Base-by-base conservation (phyloP, 1,140 invertebrate genomes). In the Coptotermes formosanus region DNA sequence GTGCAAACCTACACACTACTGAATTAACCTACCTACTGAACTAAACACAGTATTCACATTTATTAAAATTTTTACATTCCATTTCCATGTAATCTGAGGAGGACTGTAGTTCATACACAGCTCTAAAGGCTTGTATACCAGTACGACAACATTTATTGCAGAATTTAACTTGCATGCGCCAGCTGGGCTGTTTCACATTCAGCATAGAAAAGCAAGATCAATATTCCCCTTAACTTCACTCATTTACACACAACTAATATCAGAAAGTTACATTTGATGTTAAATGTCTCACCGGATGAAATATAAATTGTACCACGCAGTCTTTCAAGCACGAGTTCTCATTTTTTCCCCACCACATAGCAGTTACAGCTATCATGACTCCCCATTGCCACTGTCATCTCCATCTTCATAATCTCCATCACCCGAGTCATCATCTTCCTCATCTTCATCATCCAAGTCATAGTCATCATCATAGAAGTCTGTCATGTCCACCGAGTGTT, bases 381-480 rank as follows among this genome's bases (percentile, higher is more conserved):
- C 95, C 69, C 95, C 95, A 89, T 97, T 96, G 89, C 96, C 94
- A 91, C 96, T 95, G 90, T 96, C 96, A 89, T 96, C 95, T 84
- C 93, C 96, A 89, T 96, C 95, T 88, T 95, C 93, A 89, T 94
- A 93, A 87, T 93, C 89, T 87, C 90, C 88, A 86, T 88, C 87
- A 30, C 86, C 92, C 85, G 89, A 90, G 86, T 91, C 89, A 87
- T 91, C 90, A 87, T 90, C 90, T 82, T 89, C 94, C 92, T 90
- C 93, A 90, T 91, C 93, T 89, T 90, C 94, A 89, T 93, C 91
- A 88, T 91, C 89, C 84, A 96, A 92, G 89, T 95, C 95, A 90
- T 97, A 98, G 89, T 98, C 97, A 91, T 98, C 97, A 90, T 98
- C 97, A 91, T 98, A 98, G 91, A 97, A 97, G 90, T 97, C 97